A percentile compares a stretch with the other conserved stretches of the same genome.
Evolutionary conservation across 2,888 invertebrate species (phyloP).

Genomic region (Mesorhabditis sp.): DNA sequence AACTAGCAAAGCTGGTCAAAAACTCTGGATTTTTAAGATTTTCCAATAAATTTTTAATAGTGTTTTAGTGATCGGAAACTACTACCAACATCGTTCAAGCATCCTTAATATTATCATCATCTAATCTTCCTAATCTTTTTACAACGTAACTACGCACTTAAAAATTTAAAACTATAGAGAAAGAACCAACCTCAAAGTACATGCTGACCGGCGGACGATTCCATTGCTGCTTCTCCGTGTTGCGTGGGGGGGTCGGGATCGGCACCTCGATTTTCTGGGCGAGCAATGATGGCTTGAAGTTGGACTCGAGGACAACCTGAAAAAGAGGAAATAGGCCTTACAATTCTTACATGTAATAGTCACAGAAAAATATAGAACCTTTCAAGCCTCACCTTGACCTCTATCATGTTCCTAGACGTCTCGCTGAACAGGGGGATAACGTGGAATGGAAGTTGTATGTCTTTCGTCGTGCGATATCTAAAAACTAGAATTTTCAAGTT

Average conservation of each 20-base stretch:
- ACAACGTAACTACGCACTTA: too few relatives aligned
- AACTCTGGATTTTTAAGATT: too few relatives aligned
- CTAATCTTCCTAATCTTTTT: too few relatives aligned
- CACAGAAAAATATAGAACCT: not conserved
- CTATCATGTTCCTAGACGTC: conserved; percentile 98
- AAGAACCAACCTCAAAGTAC: conserved; percentile 76
- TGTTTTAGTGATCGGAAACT: too few relatives aligned
- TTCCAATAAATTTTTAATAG: too few relatives aligned
- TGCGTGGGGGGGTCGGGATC: conserved; percentile 96
- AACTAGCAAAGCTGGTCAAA: too few relatives aligned
- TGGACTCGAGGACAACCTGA: conserved; percentile 91
- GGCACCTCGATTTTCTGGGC: conserved; percentile 95
- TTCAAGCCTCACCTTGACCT: conserved; percentile 73
- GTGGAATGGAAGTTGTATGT: conserved; percentile 97
- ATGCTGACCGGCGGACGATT: conserved; percentile 98
- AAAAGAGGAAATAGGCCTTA: conserved; percentile 58
- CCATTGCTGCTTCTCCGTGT: conserved; percentile 85
- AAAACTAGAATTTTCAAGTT: not conserved
- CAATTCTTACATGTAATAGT: not conserved
- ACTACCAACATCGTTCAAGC: too few relatives aligned
- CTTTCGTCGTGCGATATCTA: conserved; percentile 97
- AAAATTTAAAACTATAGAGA: too few relatives aligned
- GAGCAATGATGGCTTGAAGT: conserved; percentile 92
- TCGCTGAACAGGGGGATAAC: conserved; percentile 96
- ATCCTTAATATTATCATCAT: too few relatives aligned